Base-by-base conservation (phyloP, 2,113 vertebrate species). In the Gymnocephalus cernua region DNA sequence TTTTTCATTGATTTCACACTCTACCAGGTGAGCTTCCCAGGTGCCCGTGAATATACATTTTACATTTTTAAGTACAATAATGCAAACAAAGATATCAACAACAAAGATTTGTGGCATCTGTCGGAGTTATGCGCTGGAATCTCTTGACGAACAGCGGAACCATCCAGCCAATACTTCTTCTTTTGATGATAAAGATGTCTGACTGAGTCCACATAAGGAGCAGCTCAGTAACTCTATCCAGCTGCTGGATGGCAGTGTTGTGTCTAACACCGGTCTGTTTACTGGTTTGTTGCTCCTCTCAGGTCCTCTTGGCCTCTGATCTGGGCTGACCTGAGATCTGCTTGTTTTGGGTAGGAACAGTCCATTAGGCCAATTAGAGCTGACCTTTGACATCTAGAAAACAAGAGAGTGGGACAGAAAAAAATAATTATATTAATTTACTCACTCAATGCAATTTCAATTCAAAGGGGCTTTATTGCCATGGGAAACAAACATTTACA, bases 291-390 rank as follows among this genome's bases (percentile, higher is more conserved):
- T 91, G 80, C 59, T 81, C 54, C 66, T 79, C 78, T 85, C 66
- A 23, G 74, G 75, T 83, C 71, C 61, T 48, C 1, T 44, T 59
- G 44, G 74, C 69, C 79, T 92, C 83, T 92, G 85, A 92, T 91
- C 87, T 51, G 1, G 59, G 27, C 84, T 84, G 81, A 85, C 80
- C 86, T 83, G 66, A 87, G 77, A 87, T 74, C 77, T 87, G 77
- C 72, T 86, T 90, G 89, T 92, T 93, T 92, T 88, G 47, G 86
- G 73, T 83, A 57, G n/a, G 56, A 27, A 80, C 84, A 88, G 81
- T 92, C 92, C 92, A 91, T 93, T 89, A 93, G 78, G 87, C 83
- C 90, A 90, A 93, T 93, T 91, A 91, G 86, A 88, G 68, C 32
- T 90, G 89, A 82, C 90, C 92, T 94, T 80, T 93, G 90, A 93